A percentile compares a stretch with the other conserved stretches of the same genome.
phyloP scores from a whole-genome alignment of 2,888 invertebrate genomes.

The Flexamia atlantica region DNA sequence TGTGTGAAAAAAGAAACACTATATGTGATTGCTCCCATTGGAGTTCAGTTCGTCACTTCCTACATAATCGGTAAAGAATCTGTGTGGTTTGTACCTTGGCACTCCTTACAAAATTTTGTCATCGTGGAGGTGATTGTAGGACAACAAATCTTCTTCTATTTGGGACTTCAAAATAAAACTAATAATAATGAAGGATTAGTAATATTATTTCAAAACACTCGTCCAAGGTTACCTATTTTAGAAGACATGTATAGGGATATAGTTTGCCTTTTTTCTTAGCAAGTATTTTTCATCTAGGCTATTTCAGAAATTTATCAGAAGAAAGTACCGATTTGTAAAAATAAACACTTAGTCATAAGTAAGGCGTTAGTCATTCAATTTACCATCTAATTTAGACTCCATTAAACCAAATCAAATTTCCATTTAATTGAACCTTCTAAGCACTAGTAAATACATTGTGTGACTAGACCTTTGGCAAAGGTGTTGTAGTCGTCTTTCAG shows the following conservation, averaged over 20 bases:
- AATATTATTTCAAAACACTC: conserved; percentile 24
- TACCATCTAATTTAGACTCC: too few relatives aligned
- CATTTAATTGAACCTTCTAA: too few relatives aligned
- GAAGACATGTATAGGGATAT: conserved; percentile 46
- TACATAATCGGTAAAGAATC: conserved; percentile 17
- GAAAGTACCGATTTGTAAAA: too few relatives aligned
- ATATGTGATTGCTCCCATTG: conserved; percentile 28
- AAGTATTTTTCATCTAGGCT: not conserved
- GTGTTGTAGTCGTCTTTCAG: too few relatives aligned
- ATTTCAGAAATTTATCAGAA: too few relatives aligned
- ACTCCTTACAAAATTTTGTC: conserved; percentile 27
- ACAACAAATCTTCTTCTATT: conserved; percentile 31
- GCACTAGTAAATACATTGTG: too few relatives aligned
- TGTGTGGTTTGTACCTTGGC: conserved; percentile 30
- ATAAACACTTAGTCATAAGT: too few relatives aligned
- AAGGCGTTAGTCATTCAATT: too few relatives aligned
- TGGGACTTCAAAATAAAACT: conserved; percentile 23
- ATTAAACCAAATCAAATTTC: too few relatives aligned
- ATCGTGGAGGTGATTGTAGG: conserved; percentile 40
- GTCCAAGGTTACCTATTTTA: conserved; percentile 14
- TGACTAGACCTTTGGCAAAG: too few relatives aligned
- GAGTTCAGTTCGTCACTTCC: conserved; percentile 18
- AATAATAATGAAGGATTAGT: conserved; percentile 9
- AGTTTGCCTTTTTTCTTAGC: conserved; percentile 8
- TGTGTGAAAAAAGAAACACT: conserved; percentile 32